Conservation (phyloP, 1,140 invertebrate genomes). For the Neodiprion fabricii region DNA sequence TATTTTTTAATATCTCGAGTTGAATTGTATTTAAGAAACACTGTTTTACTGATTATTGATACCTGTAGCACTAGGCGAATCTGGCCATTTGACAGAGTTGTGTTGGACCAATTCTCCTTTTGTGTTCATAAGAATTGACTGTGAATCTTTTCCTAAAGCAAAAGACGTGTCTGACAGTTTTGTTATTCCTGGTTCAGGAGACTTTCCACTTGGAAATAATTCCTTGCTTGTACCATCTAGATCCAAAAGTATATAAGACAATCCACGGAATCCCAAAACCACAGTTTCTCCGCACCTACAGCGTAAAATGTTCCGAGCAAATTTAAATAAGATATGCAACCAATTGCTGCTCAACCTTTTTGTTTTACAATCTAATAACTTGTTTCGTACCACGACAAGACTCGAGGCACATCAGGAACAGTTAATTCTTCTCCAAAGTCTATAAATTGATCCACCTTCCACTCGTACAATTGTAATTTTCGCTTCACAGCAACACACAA, state of each 20-base stretch:
- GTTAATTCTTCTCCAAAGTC: slow-evolving; percentile 70
- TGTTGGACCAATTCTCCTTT: slow-evolving; percentile 74
- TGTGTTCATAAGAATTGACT: slow-evolving; percentile 80
- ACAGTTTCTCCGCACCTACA: slow-evolving; percentile 55
- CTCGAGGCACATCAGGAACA: slow-evolving; percentile 83
- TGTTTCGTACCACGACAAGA: slow-evolving; percentile 83
- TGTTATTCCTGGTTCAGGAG: slow-evolving; percentile 82
- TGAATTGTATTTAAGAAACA: slow-evolving; percentile 25
- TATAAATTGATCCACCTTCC: slow-evolving; percentile 75
- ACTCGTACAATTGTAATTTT: slow-evolving; percentile 88
- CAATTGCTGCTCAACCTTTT: no score
- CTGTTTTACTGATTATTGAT: slow-evolving; percentile 36
- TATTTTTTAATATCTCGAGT: no score
- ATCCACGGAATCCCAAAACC: slow-evolving; percentile 55
- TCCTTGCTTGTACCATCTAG: slow-evolving; percentile 73
- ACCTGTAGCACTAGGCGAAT: slow-evolving; percentile 79
- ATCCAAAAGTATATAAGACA: slow-evolving; percentile 55
- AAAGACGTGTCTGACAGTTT: slow-evolving; percentile 77
- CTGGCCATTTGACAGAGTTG: slow-evolving; percentile 83
- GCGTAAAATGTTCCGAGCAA: background rate
- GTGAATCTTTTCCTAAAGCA: slow-evolving; percentile 82
- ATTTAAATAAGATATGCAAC: no score
- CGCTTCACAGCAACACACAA: slow-evolving; percentile 89
- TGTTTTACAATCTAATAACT: no score
- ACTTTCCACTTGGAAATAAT: slow-evolving; percentile 86